Base-by-base conservation (phyloP, 2,888 invertebrate genomes). In the Netelia fuscicornis region DNA sequence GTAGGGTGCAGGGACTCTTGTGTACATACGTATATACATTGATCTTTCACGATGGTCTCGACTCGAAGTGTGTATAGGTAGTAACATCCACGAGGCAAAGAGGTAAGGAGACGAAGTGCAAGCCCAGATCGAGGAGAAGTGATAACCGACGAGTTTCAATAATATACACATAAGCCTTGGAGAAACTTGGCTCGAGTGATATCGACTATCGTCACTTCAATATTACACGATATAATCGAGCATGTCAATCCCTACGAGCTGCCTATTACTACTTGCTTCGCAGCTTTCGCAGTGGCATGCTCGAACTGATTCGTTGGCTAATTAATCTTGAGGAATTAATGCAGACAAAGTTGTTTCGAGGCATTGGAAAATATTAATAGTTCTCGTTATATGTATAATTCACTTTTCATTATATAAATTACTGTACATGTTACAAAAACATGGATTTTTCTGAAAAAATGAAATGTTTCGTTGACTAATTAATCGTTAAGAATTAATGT, bases 71-170 rank as follows among this genome's bases (percentile, higher is more conserved):
- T 17, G 60, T 72, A 11, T 37, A 17, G 17, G 11, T 48, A 20
- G 30, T 30, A 30, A 3, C n/a, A 23, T 23, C 56, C 20, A 11
- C 6, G 20, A 56, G 23, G 11, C 11, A 20, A 42, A 58, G 42
- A 25, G 20, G 48, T 48, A 13, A 13, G 20, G 23, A 48, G 13
- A 62, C 11, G 44, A 25, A 9, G 13, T 48, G 48, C 25, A 23
- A 48, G 48, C 58, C 17, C 13, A 13, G 60, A 60, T 23, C 13
- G 30, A 30, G 5, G 30, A 30, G 30, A 44, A n/a, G 62, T 23
- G 48, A n/a, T 25, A n/a, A 62, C 44, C 20, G 60, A 62, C 3
- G 30, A 60, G 48, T 58, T 72, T 72, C 58, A 44, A 58, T 60
- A 72, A 48, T 30, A 74, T n/a, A 74, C 60, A 48, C 62, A 62